Evolutionary conservation across 2,113 vertebrate species (phyloP).

Genomic region (Halcyon senegalensis): DNA sequence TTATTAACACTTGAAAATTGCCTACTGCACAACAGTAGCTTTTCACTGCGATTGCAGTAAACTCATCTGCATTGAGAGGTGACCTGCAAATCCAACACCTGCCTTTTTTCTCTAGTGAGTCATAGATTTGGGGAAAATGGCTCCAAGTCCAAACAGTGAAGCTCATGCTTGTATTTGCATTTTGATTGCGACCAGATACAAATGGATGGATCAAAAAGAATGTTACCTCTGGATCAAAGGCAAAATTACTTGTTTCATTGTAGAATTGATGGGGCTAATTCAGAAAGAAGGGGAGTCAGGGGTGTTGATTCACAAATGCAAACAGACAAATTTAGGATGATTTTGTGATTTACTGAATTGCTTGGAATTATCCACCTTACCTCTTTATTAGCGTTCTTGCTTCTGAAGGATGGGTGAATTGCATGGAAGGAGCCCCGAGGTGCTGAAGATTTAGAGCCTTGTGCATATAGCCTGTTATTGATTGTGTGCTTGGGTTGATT

Average conservation of each 20-base stretch:
- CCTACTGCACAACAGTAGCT: slow-evolving; percentile 46
- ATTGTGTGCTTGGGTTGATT: not conserved
- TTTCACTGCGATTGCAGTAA: slow-evolving; percentile 33
- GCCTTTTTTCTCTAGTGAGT: not conserved
- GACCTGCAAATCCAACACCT: not conserved
- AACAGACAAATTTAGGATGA: not conserved
- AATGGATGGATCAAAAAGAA: not conserved
- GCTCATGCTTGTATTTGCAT: not conserved
- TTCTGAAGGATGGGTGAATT: not conserved
- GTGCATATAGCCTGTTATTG: not conserved
- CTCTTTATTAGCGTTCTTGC: not conserved
- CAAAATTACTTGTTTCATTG: not conserved
- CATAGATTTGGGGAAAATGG: not conserved
- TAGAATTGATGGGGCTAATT: not conserved
- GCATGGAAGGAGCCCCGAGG: not conserved
- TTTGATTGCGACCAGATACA: not conserved
- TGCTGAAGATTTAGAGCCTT: not conserved
- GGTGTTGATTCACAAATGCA: not conserved
- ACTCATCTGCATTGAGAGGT: slow-evolving; percentile 43
- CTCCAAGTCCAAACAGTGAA: not conserved
- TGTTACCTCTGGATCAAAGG: not conserved
- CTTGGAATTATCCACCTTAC: not conserved
- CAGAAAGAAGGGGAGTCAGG: not conserved
- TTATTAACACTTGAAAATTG: slow-evolving; percentile 4
- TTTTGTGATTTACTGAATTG: not conserved